Base-by-base conservation (phyloP, 2,888 invertebrate species). In the Drosophila atripex region DNA sequence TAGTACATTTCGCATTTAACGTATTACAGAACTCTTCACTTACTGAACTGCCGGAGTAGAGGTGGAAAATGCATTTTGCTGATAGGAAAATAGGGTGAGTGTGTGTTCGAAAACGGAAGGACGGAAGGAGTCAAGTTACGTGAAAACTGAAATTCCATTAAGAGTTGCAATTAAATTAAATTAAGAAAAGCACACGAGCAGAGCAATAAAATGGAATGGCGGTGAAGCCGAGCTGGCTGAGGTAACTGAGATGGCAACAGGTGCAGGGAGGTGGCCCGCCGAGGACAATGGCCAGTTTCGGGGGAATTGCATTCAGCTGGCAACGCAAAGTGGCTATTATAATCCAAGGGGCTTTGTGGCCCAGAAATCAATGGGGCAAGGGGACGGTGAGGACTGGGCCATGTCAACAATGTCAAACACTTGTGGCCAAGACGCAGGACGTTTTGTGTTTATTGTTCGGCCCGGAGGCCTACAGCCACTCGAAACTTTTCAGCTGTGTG, bases 401-500 rank as follows among this genome's bases (percentile, higher is more conserved):
- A 41, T 35, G 61, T 66, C 69, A 70, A 75, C 88, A 76, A 39
- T 65, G 82, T 69, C 73, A 76, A 85, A 68, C 88, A 85, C 86
- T 80, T 78, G 76, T 74, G 51, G 73, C 64, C 66, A 65, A 80
- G 61, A 46, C 69, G 57, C 54, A 41, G 73, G 57, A 38, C 49
- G 54, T 38, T 23, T 55, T 55, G 74, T 47, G 25, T 50, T 66
- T 50, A 54, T 54, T 72, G 47, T 51, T 45, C 18, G 55, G 54
- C 57, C 54, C 56, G 57, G 38, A 25, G 64, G 76, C 64, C 53
- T 46, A 9, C 39, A 38, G 38, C 32, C 64, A 71, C 79, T 83
- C 60, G 77, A 78, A 83, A 76, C 77, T 59, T 76, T 79, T 76
- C 57, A 79, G 49, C 30, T 18, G 25, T 18, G 16, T 69, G 28